Percentiles rank a stretch among this genome's conserved stretches.
Evolutionary conservation across 2,113 vertebrate species (phyloP).

Genomic region (Rhinolophus ferrumequinum): DNA sequence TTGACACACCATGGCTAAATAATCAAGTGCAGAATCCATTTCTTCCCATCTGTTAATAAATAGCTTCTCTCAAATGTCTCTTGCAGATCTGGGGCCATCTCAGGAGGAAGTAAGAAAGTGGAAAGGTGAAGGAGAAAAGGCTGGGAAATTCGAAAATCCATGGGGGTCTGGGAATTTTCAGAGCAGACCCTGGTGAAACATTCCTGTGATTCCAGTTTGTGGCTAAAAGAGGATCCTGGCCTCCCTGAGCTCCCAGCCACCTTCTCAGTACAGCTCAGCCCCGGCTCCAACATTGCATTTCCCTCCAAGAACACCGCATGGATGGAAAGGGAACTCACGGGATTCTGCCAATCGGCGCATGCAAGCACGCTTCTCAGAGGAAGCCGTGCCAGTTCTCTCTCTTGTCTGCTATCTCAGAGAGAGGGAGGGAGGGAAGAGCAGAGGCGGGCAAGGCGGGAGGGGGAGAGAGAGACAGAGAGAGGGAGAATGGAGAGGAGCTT

Average conservation of each 20-base stretch:
- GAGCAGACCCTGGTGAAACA: conserved; percentile 48
- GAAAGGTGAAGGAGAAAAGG: conserved; percentile 64
- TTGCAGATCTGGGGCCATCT: conserved; percentile 71
- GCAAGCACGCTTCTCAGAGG: conserved; percentile 67
- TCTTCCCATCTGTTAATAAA: conserved; percentile 76
- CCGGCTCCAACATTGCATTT: conserved; percentile 50
- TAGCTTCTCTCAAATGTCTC: conserved; percentile 68
- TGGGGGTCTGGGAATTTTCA: conserved; percentile 52
- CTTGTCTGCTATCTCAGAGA: conserved; percentile 33
- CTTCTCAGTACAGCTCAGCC: conserved; percentile 43
- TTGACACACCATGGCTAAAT: conserved; percentile 70
- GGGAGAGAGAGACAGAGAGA: neutral
- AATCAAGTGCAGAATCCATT: conserved; percentile 75
- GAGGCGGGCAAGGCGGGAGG: neutral
- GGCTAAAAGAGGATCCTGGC: neutral
- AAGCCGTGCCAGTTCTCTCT: conserved; percentile 71
- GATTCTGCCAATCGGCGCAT: conserved; percentile 61
- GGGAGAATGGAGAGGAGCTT: conserved; percentile 2
- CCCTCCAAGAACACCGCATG: conserved; percentile 45
- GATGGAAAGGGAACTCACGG: neutral
- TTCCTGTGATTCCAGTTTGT: conserved; percentile 12
- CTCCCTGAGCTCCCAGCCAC: conserved; percentile 2
- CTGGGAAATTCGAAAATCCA: conserved; percentile 69
- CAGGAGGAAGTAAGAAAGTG: conserved; percentile 50
- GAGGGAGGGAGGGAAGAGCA: conserved; percentile 22